Evolutionary conservation across 2,797 vertebrate species (phyloP), one percentile per base, ranked within the genome.

Genomic region (Pampus argenteus): DNA sequence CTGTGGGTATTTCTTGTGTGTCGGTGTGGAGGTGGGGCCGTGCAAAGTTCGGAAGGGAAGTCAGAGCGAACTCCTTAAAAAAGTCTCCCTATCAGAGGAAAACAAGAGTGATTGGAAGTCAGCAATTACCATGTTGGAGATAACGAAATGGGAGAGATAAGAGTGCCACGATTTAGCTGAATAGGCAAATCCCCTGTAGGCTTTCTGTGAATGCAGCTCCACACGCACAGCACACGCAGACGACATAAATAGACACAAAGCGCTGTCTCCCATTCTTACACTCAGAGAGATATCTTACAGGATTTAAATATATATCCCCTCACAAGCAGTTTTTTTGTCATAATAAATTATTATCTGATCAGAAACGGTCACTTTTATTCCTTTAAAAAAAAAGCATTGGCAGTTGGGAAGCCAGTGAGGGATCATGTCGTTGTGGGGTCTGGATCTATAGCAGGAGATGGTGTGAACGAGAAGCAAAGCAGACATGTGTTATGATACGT

Each of bases 171-270:
- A 91, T 93, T 93, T 88, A 82, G 85, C 82, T 85, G 80, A 89
- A 84, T 62, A 71, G 76, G 59, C 78, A 74, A 86, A 92, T 89
- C 91, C 93, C 92, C 92, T 23, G 66, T 65, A 74, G 92, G 87
- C 64, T 63, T 63, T 50, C 65, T 28, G 56, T 89, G 91, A 91
- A 90, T 91, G 90, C 86, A 76, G 69, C 85, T 94, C 90, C 91
- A 94, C 93, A 94, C 93, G 90, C 88, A 94, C 81, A 90, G 91
- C 93, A 90, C 93, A 93, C 82, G 89, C 91, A 88, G 66, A 4
- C 69, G 23, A 71, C 66, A 69, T 38, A 71, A 84, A 77, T 38
- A 79, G 72, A 79, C 78, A 64, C 36, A 2, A 2, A 72, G 62
- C 6, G 52, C 57, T 25, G 63, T 23, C 71, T 38, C 18, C 22